Base-by-base conservation (phyloP, 2,797 vertebrate species). In the Xenentodon cancila region DNA sequence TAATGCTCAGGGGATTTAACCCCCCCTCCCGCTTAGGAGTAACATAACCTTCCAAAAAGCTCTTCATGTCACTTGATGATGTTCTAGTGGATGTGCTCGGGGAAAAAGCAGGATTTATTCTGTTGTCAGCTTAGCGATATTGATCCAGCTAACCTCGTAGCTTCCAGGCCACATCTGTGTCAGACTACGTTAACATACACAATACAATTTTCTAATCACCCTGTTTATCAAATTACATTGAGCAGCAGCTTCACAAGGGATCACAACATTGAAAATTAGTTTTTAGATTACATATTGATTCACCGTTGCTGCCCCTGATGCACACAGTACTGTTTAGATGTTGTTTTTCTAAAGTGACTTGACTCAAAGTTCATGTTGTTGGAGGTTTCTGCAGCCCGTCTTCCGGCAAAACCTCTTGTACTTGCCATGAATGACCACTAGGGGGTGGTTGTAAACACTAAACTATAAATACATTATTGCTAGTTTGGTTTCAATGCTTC, bases 311-410 rank as follows among this genome's bases (percentile, higher is more conserved):
- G 3, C 34, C 73, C 43, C 62, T 37, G 47, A 70, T 64, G 55
- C 64, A 72, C 45, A 51, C 64, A 53, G 37, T 43, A 21, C 40
- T 18, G 66, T 67, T 68, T 46, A 6, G 30, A 3, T 30, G 30
- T 83, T 48, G 56, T 80, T 85, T 78, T 78, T 62, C 30, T 9
- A 66, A 62, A 76, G 32, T 8, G 52, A 42, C 66, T 53, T 61
- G 71, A 64, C 87, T 89, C 75, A 71, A 76, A 85, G 88, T 89
- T 86, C 81, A 84, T 75, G 80, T 81, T 73, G 62, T 67, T 19
- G 71, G 61, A 71, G 73, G 75, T 77, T 86, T 84, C 80, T 81
- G 76, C 77, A 73, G 77, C 65, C 58, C 70, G 61, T 55, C 59
- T 58, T 48, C 32, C 59, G 34, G 51, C 61, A 40, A 34, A 32